Base-by-base conservation (phyloP, 2,797 vertebrate species). In the Lagocephalus sceleratus region DNA sequence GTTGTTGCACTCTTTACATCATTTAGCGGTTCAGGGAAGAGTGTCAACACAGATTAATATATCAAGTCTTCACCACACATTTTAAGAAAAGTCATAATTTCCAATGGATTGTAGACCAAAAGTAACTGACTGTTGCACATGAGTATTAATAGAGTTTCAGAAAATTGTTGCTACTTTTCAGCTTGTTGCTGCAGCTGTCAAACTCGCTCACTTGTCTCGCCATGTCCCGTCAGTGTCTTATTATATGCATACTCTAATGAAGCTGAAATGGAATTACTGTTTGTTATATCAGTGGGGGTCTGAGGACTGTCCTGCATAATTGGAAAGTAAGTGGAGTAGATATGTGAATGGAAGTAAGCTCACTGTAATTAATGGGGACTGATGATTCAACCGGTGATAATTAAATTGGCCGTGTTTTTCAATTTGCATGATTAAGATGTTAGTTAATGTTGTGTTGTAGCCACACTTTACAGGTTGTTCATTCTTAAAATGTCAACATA, bases 401-500 rank as follows among this genome's bases (percentile, higher is more conserved):
- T 90, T 88, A 90, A 87, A 90, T 87, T 72, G 74, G 82, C 82
- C 68, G 55, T 86, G 83, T 84, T 86, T 87, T 87, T 85, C 79
- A 89, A 88, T 91, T 88, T 88, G 84, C 88, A 89, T 89, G 88
- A 92, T 91, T 90, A 87, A 87, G 82, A 86, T 79, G 83, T 85
- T 86, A 82, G 87, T 89, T 85, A 84, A 82, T 49, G 58, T 63
- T 84, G 74, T 83, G 83, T 85, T 77, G 85, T 84, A 78, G 64
- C 67, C 77, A 71, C 76, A 75, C 32, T 66, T 86, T 85, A 84
- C 87, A 88, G 82, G 82, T 86, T 88, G 87, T 85, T 90, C 85
- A 73, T 88, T 90, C 81, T 84, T 64, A 83, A 91, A 92, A 92
- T 92, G 90, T 90, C 90, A 91, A 87, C 87, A 87, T 85, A 89